A percentile compares a stretch with the other conserved stretches of the same genome.
These are phyloP conservation scores for Diplosoma virens DNA, from an alignment of 23 tunicate genomes.

Conservation along the genomic window DNA sequence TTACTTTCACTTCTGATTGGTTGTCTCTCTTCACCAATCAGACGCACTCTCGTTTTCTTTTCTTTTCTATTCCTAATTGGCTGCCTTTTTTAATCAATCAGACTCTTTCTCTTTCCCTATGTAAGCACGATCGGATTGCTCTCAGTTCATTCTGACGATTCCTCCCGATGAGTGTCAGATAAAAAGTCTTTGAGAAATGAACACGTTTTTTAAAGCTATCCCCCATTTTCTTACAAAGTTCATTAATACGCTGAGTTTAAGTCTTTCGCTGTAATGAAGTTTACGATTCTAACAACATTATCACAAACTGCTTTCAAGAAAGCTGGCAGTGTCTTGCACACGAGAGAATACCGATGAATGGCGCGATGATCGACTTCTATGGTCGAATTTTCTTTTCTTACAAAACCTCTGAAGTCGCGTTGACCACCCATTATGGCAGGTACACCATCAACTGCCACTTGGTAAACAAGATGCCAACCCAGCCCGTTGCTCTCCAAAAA, in stretches of 20 bases:
- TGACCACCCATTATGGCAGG: neutral
- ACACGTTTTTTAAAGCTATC: no score
- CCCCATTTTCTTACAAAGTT: neutral
- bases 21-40: no score
- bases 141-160: no score
- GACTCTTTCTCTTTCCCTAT: no score
- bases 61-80: no score
- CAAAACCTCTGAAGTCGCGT: neutral
- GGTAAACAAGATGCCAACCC: neutral
- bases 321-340: constrained; percentile 11
- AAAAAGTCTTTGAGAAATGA: no score
- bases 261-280: constrained; percentile 6
- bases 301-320: constrained; percentile 21
- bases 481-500: neutral
- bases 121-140: no score
- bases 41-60: no score
- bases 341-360: neutral
- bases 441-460: neutral
- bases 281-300: constrained; percentile 12
- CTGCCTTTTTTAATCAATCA: no score
- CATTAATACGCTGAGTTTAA: constrained; percentile 4
- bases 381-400: neutral
- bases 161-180: no score
- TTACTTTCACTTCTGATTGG: no score
- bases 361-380: neutral